Percentiles rank a stretch among this genome's conserved stretches.
Evolutionary conservation across 2,888 invertebrate genomes (phyloP).

Genomic region (Yponomeuta cagnagella): DNA sequence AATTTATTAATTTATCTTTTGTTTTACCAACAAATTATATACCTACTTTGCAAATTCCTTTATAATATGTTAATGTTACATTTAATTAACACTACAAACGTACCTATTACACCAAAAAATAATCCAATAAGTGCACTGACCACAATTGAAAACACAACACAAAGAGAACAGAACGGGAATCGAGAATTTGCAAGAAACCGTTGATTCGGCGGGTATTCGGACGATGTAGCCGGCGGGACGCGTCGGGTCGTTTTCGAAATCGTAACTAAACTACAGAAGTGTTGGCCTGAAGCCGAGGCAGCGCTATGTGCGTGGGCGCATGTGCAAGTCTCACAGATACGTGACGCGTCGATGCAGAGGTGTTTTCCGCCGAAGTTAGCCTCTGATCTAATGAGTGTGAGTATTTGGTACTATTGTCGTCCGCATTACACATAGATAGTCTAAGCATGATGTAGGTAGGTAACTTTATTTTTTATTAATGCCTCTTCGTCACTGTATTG

Average conservation of each 20-base stretch:
- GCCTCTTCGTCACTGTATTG: too few species aligned
- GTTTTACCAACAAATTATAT: neutral
- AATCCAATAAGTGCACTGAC: constrained; percentile 54
- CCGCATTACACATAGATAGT: neutral
- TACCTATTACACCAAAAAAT: constrained; percentile 24
- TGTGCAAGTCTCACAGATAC: constrained; percentile 55
- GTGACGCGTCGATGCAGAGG: constrained; percentile 69
- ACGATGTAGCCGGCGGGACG: constrained; percentile 70
- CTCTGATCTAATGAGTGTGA: constrained; percentile 44
- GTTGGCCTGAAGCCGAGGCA: constrained; percentile 66
- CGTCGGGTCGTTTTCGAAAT: constrained; percentile 77
- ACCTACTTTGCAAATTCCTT: too few species aligned
- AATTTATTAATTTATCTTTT: neutral
- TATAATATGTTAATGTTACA: neutral
- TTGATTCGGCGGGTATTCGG: constrained; percentile 62
- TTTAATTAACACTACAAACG: neutral
- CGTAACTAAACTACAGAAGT: constrained; percentile 75
- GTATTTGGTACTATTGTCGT: neutral
- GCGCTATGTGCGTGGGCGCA: constrained; percentile 62
- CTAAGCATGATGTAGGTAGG: neutral
- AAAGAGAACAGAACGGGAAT: constrained; percentile 42
- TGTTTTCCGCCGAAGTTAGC: constrained; percentile 71
- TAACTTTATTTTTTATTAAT: too few species aligned
- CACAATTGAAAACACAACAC: constrained; percentile 47
- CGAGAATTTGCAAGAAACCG: constrained; percentile 58